Percentiles rank a stretch among this genome's conserved stretches.
Conservation (phyloP, 2,113 vertebrate species). For the Sitta europaea region DNA sequence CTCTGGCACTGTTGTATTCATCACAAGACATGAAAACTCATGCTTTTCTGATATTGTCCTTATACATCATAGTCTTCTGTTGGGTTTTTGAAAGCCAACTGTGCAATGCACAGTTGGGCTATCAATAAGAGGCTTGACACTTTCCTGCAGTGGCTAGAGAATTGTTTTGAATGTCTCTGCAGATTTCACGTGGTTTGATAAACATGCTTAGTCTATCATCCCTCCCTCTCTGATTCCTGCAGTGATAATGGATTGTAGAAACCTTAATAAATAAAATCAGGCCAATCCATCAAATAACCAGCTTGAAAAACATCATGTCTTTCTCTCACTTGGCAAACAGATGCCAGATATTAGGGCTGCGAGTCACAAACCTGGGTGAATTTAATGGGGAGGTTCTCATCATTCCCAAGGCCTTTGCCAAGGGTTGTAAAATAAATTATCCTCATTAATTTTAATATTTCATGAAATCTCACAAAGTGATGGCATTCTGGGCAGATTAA, state of each 20-base stretch:
- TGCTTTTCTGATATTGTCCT: neutral
- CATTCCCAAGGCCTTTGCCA: slow-evolving; percentile 24
- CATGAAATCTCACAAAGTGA: slow-evolving; percentile 27
- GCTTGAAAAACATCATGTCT: neutral
- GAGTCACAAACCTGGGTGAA: neutral
- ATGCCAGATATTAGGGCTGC: neutral
- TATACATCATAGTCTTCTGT: neutral
- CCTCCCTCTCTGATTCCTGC: neutral
- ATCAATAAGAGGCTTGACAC: neutral
- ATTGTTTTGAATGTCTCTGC: neutral
- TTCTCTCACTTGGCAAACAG: neutral
- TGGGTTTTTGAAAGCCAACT: neutral
- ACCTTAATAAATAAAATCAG: slow-evolving; percentile 47
- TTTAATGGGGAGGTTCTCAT: slow-evolving; percentile 10
- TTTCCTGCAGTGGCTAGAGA: neutral
- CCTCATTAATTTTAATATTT: slow-evolving; percentile 53
- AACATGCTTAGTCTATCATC: neutral
- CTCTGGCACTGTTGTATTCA: neutral
- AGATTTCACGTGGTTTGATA: neutral
- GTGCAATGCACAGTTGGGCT: neutral
- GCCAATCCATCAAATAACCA: neutral
- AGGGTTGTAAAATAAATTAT: slow-evolving; percentile 40
- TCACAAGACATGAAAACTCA: neutral
- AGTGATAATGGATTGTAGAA: slow-evolving; percentile 36
- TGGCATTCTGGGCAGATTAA: slow-evolving; percentile 25